Percentiles rank a stretch among this genome's conserved stretches.
phyloP scores from a whole-genome alignment of 2,113 vertebrate genomes.

The Pandion haliaetus region DNA sequence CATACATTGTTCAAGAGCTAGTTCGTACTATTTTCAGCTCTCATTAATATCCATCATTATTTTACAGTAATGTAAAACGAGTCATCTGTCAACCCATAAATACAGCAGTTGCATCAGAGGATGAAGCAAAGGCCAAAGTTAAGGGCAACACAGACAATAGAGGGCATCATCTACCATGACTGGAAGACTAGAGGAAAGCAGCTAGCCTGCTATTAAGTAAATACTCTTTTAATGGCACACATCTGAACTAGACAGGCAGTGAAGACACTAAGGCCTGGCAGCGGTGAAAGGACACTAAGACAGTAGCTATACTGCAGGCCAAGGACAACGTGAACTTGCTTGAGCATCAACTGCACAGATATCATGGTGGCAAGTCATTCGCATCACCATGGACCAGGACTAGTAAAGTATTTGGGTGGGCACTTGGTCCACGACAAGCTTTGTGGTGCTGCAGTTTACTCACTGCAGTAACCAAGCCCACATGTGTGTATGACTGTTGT shows the following conservation, averaged over 20 bases:
- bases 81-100: background rate
- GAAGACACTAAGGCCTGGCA: background rate
- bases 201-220: background rate
- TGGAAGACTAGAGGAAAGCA: background rate
- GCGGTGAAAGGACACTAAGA: background rate
- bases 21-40: background rate
- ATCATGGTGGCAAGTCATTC: accelerated
- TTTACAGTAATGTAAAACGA: background rate
- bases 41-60: too few relatives aligned
- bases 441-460: background rate
- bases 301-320: background rate
- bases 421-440: background rate
- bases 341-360: background rate
- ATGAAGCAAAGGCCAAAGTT: background rate
- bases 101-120: background rate
- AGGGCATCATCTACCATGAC: background rate
- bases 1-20: background rate
- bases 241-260: background rate
- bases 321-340: background rate
- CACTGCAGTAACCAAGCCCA: background rate
- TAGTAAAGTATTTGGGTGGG: accelerated
- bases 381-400: background rate
- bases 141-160: background rate
- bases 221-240: background rate
- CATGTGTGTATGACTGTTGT: accelerated